A percentile compares a stretch with the other conserved stretches of the same genome.
Evolutionary conservation across 2,797 vertebrate species (phyloP).

Genomic region (Sebastes elongatus): DNA sequence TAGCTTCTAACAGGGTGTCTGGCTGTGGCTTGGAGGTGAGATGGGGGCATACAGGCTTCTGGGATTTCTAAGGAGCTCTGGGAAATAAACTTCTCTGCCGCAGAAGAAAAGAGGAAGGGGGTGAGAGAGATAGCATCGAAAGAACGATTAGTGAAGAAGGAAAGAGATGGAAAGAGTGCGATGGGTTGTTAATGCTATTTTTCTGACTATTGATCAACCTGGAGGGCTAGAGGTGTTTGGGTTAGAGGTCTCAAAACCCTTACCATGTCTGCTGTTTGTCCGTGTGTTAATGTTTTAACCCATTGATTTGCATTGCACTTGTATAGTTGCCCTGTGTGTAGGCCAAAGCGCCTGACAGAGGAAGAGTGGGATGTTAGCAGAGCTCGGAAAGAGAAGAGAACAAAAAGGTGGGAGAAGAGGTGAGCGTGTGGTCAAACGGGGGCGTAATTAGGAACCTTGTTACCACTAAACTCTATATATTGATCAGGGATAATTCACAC

Average conservation of each 20-base stretch:
- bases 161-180: conserved; percentile 57
- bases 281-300: conserved; percentile 60
- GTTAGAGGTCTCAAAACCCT: conserved; percentile 67
- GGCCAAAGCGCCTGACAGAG: conserved; percentile 63
- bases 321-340: conserved; percentile 50
- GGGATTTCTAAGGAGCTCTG: conserved; percentile 73
- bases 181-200: conserved; percentile 69
- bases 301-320: conserved; percentile 68
- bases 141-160: conserved; percentile 73
- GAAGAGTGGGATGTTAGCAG: conserved; percentile 62
- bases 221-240: conserved; percentile 62
- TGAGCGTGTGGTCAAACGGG: conserved; percentile 66
- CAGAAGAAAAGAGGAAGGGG: conserved; percentile 37
- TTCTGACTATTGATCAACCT: conserved; percentile 76
- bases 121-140: conserved; percentile 61
- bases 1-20: conserved; percentile 75
- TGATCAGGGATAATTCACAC: conserved; percentile 72
- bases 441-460: conserved; percentile 73
- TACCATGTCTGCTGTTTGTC: conserved; percentile 61
- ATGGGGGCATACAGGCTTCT: conserved; percentile 62
- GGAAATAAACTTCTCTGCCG: conserved; percentile 74
- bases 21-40: conserved; percentile 73
- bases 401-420: conserved; percentile 65
- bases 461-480: conserved; percentile 71
- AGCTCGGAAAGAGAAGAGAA: conserved; percentile 51